These are phyloP conservation scores for Piprites chloris DNA, from an alignment of 2,113 vertebrate species.

Conservation along the genomic window DNA sequence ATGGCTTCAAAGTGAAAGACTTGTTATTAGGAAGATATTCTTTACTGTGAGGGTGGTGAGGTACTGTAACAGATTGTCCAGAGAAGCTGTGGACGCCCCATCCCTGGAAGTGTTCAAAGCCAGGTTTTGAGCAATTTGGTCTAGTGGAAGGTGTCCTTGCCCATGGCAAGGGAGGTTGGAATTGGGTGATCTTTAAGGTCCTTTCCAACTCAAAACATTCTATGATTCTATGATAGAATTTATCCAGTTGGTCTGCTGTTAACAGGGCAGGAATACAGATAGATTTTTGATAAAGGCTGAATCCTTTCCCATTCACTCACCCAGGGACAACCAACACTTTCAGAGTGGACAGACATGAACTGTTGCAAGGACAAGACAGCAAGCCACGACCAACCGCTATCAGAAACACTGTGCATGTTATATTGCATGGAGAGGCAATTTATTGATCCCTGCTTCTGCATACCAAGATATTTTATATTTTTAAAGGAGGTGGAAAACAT, in stretches of 20 bases:
- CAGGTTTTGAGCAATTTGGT: background rate
- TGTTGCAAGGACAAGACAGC: background rate
- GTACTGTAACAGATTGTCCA: background rate
- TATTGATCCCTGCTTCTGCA: background rate
- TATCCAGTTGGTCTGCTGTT: background rate
- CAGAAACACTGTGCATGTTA: background rate
- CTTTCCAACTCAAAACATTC: background rate
- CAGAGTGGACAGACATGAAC: background rate
- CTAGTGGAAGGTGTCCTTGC: background rate
- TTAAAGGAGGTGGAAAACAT: background rate
- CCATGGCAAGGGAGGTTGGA: background rate
- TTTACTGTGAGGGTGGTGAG: background rate
- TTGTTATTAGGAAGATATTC: background rate
- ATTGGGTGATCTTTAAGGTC: background rate
- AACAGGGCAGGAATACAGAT: background rate
- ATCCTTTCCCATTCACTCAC: background rate
- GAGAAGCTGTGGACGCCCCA: background rate
- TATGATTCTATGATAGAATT: background rate
- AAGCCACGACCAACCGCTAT: background rate
- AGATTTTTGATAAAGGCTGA: background rate
- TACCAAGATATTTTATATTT: background rate
- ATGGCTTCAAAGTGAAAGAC: background rate
- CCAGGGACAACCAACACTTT: background rate
- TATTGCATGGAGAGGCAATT: background rate
- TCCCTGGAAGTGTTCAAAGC: background rate